Evolutionary conservation across 2,797 vertebrate genomes (phyloP).

Genomic region (Liparis tanakae): DNA sequence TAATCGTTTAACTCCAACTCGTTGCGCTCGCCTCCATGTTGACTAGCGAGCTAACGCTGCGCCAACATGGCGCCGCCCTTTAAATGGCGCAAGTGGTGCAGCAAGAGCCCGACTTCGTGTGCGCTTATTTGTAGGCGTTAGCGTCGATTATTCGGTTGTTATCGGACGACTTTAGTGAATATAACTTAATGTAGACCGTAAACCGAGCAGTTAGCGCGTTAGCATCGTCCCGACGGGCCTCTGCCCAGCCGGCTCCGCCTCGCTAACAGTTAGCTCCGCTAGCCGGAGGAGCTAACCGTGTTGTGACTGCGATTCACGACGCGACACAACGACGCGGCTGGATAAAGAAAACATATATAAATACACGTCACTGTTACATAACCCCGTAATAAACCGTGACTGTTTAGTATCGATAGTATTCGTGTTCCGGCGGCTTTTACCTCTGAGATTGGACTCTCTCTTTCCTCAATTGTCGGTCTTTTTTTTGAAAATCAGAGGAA

Average conservation of each 20-base stretch:
- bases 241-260: slow-evolving; percentile 48
- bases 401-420: rapidly evolving
- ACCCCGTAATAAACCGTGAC: rapidly evolving
- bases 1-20: background rate
- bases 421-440: slow-evolving; percentile 23
- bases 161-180: background rate
- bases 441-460: slow-evolving; percentile 50
- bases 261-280: slow-evolving; percentile 47
- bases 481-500: slow-evolving; percentile 28
- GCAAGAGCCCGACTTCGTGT: background rate
- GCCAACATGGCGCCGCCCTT: background rate
- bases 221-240: slow-evolving; percentile 32
- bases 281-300: slow-evolving; percentile 16
- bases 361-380: rapidly evolving
- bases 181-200: background rate
- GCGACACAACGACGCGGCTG: rapidly evolving
- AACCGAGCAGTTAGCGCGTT: background rate
- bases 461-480: slow-evolving; percentile 46
- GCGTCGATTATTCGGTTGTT: background rate
- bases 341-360: rapidly evolving
- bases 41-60: background rate
- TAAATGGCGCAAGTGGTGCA: background rate
- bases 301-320: background rate
- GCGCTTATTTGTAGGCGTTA: background rate
- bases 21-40: background rate